phyloP scores from a whole-genome alignment of 2,797 vertebrate species.

The Ctenochaetus hawaiiensis region DNA sequence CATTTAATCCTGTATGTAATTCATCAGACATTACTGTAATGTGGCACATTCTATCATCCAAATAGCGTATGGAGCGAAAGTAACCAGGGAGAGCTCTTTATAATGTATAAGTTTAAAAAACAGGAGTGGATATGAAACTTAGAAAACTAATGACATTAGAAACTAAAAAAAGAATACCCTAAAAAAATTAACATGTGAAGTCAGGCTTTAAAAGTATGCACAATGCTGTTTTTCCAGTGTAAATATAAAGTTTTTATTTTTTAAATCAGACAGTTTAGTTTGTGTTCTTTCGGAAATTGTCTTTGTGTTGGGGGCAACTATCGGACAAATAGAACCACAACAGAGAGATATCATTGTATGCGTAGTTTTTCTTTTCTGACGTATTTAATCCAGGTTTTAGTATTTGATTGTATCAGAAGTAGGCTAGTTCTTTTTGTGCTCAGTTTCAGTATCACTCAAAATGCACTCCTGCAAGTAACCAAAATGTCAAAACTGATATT shows the following conservation, averaged over 20 bases:
- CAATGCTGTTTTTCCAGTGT: constrained; percentile 2
- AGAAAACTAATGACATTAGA: background rate
- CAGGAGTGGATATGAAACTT: background rate
- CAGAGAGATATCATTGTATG: background rate
- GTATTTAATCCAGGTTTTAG: background rate
- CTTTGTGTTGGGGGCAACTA: background rate
- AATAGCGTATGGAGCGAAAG: background rate
- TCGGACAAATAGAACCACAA: background rate
- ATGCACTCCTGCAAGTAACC: background rate
- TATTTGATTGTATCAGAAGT: background rate
- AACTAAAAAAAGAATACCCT: background rate
- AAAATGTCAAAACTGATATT: constrained; percentile 19
- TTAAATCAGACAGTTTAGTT: too few species aligned
- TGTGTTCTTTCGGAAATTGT: background rate
- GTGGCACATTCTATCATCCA: constrained; percentile 3
- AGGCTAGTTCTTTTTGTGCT: background rate
- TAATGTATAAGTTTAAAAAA: background rate
- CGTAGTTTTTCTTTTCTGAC: background rate
- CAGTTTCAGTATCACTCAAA: background rate
- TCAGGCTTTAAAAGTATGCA: background rate
- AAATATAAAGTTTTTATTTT: constrained; percentile 4
- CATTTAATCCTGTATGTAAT: constrained; percentile 16
- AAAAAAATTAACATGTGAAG: background rate
- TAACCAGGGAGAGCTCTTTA: background rate
- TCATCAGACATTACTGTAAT: constrained; percentile 8